These are phyloP conservation scores for Chrysopa pallens DNA, from an alignment of 1,140 invertebrate species.

Conservation along the genomic window DNA sequence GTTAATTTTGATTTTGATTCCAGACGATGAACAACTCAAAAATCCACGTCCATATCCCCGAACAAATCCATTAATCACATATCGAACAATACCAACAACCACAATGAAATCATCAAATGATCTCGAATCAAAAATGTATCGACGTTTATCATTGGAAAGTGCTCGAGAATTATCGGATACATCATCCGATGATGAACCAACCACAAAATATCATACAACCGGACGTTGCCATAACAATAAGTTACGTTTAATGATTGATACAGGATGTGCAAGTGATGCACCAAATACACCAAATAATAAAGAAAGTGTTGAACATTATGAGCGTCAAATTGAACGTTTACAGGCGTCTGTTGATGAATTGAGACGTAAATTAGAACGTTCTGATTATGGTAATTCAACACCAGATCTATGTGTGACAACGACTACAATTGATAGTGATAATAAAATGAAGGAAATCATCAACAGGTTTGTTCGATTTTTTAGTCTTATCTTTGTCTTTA, in stretches of 20 bases:
- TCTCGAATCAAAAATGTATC: conserved; percentile 24
- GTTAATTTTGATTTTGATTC: conserved; percentile 34
- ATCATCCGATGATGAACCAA: conserved; percentile 37
- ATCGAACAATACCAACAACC: conserved; percentile 4
- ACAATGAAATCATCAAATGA: conserved; percentile 5
- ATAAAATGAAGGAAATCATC: conserved; percentile 65
- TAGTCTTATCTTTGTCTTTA: too few species aligned
- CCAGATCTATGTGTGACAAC: conserved; percentile 17
- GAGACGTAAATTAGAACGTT: conserved; percentile 40
- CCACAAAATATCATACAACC: conserved; percentile 25
- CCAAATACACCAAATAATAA: conserved; percentile 3
- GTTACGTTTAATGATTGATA: conserved; percentile 7
- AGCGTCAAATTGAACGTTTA: conserved; percentile 61
- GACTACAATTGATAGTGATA: conserved; percentile 40
- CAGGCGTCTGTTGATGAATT: conserved; percentile 56
- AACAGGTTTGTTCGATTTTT: conserved; percentile 34
- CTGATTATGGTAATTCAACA: conserved; percentile 24
- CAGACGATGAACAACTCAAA: conserved; percentile 15
- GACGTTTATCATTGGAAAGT: conserved; percentile 50
- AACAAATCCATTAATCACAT: conserved; percentile 16
- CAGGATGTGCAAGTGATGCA: conserved; percentile 22
- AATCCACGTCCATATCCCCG: conserved; percentile 29
- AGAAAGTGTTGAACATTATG: conserved; percentile 25
- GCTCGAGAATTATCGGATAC: conserved; percentile 49
- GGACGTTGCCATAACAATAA: conserved; percentile 16